A percentile compares a stretch with the other conserved stretches of the same genome.
phyloP scores from a whole-genome alignment of 2,888 invertebrate species.

The Dusona sp. region DNA sequence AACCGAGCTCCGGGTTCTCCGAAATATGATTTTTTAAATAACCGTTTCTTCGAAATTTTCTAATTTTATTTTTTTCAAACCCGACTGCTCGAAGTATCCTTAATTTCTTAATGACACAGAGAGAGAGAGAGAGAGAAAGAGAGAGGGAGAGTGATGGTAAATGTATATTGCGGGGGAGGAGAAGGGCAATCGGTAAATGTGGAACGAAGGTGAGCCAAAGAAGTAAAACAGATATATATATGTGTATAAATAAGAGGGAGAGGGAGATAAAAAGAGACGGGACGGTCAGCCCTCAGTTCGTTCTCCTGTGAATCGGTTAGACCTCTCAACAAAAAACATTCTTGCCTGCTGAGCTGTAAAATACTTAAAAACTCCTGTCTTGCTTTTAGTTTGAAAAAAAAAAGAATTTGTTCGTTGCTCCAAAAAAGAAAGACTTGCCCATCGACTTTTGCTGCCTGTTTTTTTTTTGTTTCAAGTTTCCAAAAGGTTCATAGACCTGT shows the following conservation, averaged over 20 bases:
- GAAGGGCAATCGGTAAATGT: constrained; percentile 59
- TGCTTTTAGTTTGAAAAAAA: constrained; percentile 19
- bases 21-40: background rate
- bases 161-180: constrained; percentile 55
- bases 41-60: background rate
- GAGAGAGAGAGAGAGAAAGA: background rate
- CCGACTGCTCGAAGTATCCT: constrained; percentile 18
- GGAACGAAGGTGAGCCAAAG: constrained; percentile 67
- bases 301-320: constrained; percentile 62
- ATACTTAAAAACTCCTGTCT: constrained; percentile 43
- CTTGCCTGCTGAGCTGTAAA: constrained; percentile 77
- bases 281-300: constrained; percentile 64
- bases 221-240: constrained; percentile 37
- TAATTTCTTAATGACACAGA: background rate
- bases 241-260: constrained; percentile 7
- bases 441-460: constrained; percentile 19
- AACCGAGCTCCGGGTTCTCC: background rate
- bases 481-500: background rate
- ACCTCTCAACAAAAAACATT: constrained; percentile 77
- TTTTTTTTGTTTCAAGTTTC: background rate
- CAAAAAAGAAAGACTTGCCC: constrained; percentile 11
- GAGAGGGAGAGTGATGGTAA: constrained; percentile 10
- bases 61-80: background rate
- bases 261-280: constrained; percentile 43
- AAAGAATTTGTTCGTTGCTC: constrained; percentile 35